Base-by-base conservation (phyloP, 2,113 vertebrate species). In the Oryzias melastigma region DNA sequence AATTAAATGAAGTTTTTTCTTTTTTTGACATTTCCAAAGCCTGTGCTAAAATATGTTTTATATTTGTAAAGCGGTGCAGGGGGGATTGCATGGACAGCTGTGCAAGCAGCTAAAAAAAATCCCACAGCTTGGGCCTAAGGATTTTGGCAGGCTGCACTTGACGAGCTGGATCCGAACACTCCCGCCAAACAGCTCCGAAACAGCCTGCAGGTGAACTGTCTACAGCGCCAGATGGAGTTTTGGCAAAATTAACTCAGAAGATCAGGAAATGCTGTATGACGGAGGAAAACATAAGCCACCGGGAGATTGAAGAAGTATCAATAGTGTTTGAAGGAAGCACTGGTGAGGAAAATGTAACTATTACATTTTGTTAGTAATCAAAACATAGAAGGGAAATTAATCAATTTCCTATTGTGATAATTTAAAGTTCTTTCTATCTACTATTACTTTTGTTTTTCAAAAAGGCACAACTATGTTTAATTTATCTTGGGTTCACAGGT, bases 201-300 rank as follows among this genome's bases (percentile, higher is more conserved):
- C 93, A 96, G 95, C 97, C 97, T 94, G 92, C 95, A 98, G 96
- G 95, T 99, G 94, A 97, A 96, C 94, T 96, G 94, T 98, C 96
- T 98, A 94, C 92, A 93, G 91, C 91, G 92, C 95, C 97, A 99
- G 97, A 99, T 98, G 97, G 96, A 97, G 95, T 93, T 90, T 90
- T 91, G 62, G 93, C 93, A 94, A 95, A 98, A 98, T 97, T 96
- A 97, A 98, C 94, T 95, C 92, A 89, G 90, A 12, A 35, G 94
- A 93, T 95, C 93, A 93, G 93, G 92, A 93, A 95, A 93, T 91
- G 90, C 92, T 89, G 87, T 79, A 89, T 91, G 66, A 65, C 94
- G 94, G 92, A 87, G 63, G 65, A 77, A 64, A 84, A 73, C 61
- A 49, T 16, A 54, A 66, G 56, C 14, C 59, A 68, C 25, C 48